These are phyloP conservation scores for Archips xylosteana DNA, from an alignment of 2,888 invertebrate genomes.

Conservation along the genomic window DNA sequence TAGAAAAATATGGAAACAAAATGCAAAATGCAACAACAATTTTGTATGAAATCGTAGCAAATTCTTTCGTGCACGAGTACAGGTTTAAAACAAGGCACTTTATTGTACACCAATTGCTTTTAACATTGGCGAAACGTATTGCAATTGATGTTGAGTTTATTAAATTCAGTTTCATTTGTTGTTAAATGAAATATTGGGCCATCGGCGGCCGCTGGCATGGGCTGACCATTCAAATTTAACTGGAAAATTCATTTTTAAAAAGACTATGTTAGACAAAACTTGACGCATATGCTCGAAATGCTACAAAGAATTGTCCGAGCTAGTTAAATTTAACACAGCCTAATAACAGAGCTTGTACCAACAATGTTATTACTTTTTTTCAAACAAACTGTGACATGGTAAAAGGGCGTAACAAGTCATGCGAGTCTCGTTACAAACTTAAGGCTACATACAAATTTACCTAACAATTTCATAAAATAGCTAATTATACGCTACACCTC, in stretches of 20 bases:
- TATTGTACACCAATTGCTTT: conserved; percentile 7
- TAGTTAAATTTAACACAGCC: conserved; percentile 28
- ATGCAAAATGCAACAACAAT: not conserved
- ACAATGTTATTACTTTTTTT: conserved; percentile 37
- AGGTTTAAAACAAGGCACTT: conserved; percentile 9
- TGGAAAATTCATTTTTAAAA: too few species aligned
- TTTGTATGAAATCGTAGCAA: not conserved
- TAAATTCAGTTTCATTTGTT: not conserved
- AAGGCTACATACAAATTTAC: conserved; percentile 68
- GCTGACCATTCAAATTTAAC: not conserved
- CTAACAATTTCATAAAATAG: conserved; percentile 81
- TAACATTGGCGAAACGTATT: not conserved
- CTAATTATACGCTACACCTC: conserved; percentile 81
- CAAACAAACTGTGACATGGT: conserved; percentile 32
- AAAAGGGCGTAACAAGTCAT: conserved; percentile 46
- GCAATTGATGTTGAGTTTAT: conserved; percentile 4
- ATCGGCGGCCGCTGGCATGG: not conserved
- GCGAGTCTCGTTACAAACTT: conserved; percentile 55
- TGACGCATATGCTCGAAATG: too few species aligned
- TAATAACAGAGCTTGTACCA: conserved; percentile 34
- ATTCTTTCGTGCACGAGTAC: not conserved
- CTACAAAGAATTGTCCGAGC: conserved; percentile 7
- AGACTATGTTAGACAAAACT: too few species aligned
- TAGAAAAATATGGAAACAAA: not conserved
- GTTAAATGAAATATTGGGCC: not conserved